These are phyloP conservation scores for Myotis planiceps DNA, from an alignment of 2,797 vertebrate genomes.

Conservation along the genomic window DNA sequence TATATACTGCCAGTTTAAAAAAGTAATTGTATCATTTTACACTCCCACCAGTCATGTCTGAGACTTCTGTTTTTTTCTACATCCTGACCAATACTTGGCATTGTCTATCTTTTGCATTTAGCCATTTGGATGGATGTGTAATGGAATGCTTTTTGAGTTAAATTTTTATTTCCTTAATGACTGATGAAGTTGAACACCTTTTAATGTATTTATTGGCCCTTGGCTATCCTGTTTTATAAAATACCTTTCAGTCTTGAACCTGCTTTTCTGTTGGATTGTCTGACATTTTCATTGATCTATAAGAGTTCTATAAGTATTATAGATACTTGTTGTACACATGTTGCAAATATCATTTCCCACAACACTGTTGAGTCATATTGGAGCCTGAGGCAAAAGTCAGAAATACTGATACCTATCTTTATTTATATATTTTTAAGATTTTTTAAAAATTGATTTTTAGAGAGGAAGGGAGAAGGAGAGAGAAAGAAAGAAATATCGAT, in stretches of 20 bases:
- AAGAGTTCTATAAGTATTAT: not conserved
- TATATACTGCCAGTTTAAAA: not conserved
- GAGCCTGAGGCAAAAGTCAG: too few relatives aligned
- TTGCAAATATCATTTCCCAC: not conserved
- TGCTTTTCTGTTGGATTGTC: not conserved
- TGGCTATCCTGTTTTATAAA: not conserved
- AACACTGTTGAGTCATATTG: not conserved
- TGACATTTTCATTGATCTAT: not conserved
- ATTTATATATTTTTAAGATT: too few relatives aligned
- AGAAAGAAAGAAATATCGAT: too few relatives aligned
- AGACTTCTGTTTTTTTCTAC: not conserved
- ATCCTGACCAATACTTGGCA: not conserved
- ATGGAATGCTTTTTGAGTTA: too few relatives aligned
- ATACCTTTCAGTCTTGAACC: conserved; percentile 16
- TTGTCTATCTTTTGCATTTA: too few relatives aligned
- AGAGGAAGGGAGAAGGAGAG: too few relatives aligned
- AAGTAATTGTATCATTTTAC: not conserved
- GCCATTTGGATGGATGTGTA: too few relatives aligned
- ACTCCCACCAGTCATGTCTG: not conserved
- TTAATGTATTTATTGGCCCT: not conserved
- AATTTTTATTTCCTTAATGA: not conserved
- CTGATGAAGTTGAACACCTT: not conserved
- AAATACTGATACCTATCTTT: too few relatives aligned
- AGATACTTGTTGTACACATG: not conserved
- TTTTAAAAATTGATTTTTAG: too few relatives aligned